These are phyloP conservation scores for Chrysochloris asiatica DNA, from an alignment of 2,113 vertebrate genomes.

Conservation along the genomic window DNA sequence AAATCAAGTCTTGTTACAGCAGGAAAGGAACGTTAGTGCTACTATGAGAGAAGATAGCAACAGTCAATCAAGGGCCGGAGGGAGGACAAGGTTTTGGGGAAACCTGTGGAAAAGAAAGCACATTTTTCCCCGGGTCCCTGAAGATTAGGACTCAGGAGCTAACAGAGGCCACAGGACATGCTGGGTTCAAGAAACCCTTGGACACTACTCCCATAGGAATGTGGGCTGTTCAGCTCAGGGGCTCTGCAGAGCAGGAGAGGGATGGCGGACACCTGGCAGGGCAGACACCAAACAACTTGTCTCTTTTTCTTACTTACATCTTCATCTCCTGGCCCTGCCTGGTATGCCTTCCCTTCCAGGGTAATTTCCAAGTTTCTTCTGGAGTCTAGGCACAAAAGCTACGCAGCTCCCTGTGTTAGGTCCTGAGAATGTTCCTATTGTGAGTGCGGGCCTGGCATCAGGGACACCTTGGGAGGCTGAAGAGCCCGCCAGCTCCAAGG, in stretches of 20 bases:
- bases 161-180: background rate
- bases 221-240: background rate
- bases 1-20: background rate
- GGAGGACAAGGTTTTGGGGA: no score
- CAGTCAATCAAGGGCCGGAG: background rate
- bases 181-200: background rate
- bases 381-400: background rate
- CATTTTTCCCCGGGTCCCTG: background rate
- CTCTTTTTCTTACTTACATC: background rate
- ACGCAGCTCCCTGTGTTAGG: background rate
- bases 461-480: background rate
- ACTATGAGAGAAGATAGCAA: accelerated
- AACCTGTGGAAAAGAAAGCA: background rate
- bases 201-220: background rate
- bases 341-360: background rate
- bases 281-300: background rate
- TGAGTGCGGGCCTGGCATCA: background rate
- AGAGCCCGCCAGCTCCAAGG: background rate
- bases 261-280: background rate
- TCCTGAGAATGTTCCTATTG: background rate
- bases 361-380: background rate
- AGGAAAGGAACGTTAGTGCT: background rate
- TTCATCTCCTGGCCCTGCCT: background rate
- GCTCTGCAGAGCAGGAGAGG: background rate
- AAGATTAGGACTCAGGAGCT: background rate